Conservation (phyloP, 2,797 vertebrate species). For the Rhinoraja longicauda region DNA sequence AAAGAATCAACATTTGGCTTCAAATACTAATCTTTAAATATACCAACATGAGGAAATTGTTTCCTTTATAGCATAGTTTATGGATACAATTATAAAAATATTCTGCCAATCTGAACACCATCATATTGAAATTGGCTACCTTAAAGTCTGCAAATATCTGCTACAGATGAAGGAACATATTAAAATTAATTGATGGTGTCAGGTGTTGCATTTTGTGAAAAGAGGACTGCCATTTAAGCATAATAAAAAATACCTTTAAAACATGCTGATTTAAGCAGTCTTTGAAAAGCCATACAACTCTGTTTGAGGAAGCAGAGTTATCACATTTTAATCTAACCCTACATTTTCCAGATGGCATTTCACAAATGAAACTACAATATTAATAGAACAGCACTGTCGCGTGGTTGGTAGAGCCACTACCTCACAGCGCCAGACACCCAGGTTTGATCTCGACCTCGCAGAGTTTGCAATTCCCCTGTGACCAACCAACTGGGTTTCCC, state of each 20-base stretch:
- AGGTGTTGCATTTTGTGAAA: background rate
- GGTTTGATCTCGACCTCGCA: no score
- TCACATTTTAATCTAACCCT: background rate
- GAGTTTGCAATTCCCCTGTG: no score
- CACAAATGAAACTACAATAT: background rate
- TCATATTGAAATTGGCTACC: background rate
- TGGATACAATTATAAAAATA: background rate
- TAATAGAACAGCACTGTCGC: background rate
- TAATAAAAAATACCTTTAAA: constrained; percentile 15
- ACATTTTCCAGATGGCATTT: background rate
- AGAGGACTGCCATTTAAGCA: background rate
- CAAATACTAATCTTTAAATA: background rate
- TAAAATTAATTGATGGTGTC: constrained; percentile 28
- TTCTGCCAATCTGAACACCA: background rate
- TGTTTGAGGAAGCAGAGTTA: background rate
- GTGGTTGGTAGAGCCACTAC: no score
- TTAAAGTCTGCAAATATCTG: background rate
- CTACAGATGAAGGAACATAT: background rate
- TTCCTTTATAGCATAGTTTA: background rate
- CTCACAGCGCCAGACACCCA: no score
- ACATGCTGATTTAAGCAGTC: background rate
- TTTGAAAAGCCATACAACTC: background rate
- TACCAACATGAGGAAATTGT: background rate
- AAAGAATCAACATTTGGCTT: background rate
- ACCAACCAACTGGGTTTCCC: no score